Evolutionary conservation across 1,140 invertebrate genomes (phyloP), one percentile per base, ranked within the genome.

Genomic region (Ceratina calcarata): DNA sequence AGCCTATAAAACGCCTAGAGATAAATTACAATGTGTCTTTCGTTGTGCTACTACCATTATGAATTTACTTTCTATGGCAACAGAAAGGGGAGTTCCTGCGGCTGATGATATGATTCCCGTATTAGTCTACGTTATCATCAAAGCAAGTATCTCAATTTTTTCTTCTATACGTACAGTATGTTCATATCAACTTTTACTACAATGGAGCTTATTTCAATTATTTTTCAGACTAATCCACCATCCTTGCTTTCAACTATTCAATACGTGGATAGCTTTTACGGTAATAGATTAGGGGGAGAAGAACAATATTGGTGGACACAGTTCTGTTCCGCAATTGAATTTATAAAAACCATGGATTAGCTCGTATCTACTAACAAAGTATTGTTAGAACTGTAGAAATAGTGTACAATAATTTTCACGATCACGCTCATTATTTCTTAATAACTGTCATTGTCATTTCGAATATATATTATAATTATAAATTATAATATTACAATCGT

Each of bases 271-370:
- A 98, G 97, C 88, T 98, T 99, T 91, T 98, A 97, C 88, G 96
- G 96, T 51, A 95, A 96, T 82, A 95, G 96, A 78, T 94, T 99
- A 18, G 94, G 95, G 82, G 98, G 99, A 53, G 98, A 99, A 93
- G 97, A 99, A 90, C 96, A 97, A 89, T 99, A 99, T 93, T 99
- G 98, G 96, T 99, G 99, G 99, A 99, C 98, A 58, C 98, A 99
- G 91, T 99, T 99, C 92, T 97, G 97, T 84, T 97, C 98, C 0
- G 98, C 98, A 13, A 97, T 99, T 51, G 98, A 99, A 93, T 99
- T 99, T 93, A 99, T 99, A 87, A 99, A 99, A 94, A 99, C 97
- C 62, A 98, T 99, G 98, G 97, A 98, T 92, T 98, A 97, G 92
- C 20, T 69, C 22, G 51, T 57, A 79, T 72, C 61, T 65, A 65